Evolutionary conservation across 2,113 vertebrate species (phyloP), one percentile per base, ranked within the genome.

Genomic region (Typhlomys cinereus): DNA sequence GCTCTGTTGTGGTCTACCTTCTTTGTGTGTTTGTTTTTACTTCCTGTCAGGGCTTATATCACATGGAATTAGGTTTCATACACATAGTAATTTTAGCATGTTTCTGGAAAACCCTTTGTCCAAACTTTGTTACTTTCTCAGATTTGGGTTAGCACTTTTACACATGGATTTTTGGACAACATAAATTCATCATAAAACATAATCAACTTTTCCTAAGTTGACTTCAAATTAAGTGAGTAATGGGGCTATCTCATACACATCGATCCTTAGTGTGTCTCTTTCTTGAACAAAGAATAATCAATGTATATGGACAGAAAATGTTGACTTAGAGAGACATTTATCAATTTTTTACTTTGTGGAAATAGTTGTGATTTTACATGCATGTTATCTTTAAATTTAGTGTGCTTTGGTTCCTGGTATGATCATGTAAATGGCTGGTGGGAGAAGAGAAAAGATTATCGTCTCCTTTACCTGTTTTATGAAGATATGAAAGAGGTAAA

Each of bases 401-500:
- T 96, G 88, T 67, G 96, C 73, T 99, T 97, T 0, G 98, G 98
- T 67, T 97, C 98, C 88, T 99, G 98, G 98, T 98, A 98, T 8
- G 96, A 99, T 7, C 98, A 99, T 0, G 98, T 99, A 80, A 97
- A 74, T 0, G 97, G 93, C 74, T 99, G 98, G 98, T 99, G 98
- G 98, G 97, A 98, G 90, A 98, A 98, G 94, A 98, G 89, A 87
- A 90, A 98, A 88, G 96, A 97, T 20, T 97, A 98, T 92, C 97
- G 94, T 2, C 86, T 99, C 70, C 98, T 98, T 59, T 99, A 98
- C 78, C 96, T 99, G 75, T 99, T 98, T 97, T 99, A 98, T 75
- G 99, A 99, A 95, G 98, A 99, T 81, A 86, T 99, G 97, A 97
- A 97, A 90, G 97, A 98, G 98, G 98, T 98, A 95, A 98, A 96